phyloP scores from a whole-genome alignment of 2,113 vertebrate genomes.

The Rafetus swinhoei region DNA sequence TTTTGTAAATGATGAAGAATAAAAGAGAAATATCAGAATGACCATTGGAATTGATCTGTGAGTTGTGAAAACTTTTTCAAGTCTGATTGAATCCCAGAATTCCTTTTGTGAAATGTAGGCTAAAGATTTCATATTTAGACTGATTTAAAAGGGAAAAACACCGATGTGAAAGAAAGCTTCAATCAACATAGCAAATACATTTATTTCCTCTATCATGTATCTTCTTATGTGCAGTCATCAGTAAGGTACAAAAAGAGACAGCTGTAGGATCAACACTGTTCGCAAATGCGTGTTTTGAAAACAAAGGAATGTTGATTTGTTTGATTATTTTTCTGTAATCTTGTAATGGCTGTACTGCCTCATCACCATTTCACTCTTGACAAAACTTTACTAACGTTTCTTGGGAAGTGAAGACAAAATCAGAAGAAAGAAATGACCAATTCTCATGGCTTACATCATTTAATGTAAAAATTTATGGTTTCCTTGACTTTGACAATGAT shows the following conservation, averaged over 20 bases:
- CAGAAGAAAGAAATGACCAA: slow-evolving; percentile 28
- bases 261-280: slow-evolving; percentile 2
- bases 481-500: slow-evolving; percentile 27
- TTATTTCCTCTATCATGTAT: not conserved
- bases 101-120: slow-evolving; percentile 42
- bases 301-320: not conserved
- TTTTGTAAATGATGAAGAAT: slow-evolving; percentile 11
- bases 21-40: not conserved
- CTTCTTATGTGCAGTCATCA: slow-evolving; percentile 9
- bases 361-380: not conserved
- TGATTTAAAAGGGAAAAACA: not conserved
- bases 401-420: slow-evolving; percentile 29
- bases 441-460: slow-evolving; percentile 38
- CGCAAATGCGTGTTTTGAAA: slow-evolving; percentile 7
- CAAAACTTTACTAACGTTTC: slow-evolving; percentile 2
- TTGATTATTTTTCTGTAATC: fast-evolving
- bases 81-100: slow-evolving; percentile 9
- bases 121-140: not conserved
- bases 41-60: not conserved
- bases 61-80: slow-evolving; percentile 38
- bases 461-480: slow-evolving; percentile 51
- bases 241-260: slow-evolving; percentile 30
- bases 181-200: slow-evolving; percentile 22
- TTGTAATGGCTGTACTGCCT: not conserved
- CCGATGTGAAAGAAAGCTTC: not conserved